A percentile compares a stretch with the other conserved stretches of the same genome.
phyloP scores from a whole-genome alignment of 2,113 vertebrate species.

The Marmota monax region DNA sequence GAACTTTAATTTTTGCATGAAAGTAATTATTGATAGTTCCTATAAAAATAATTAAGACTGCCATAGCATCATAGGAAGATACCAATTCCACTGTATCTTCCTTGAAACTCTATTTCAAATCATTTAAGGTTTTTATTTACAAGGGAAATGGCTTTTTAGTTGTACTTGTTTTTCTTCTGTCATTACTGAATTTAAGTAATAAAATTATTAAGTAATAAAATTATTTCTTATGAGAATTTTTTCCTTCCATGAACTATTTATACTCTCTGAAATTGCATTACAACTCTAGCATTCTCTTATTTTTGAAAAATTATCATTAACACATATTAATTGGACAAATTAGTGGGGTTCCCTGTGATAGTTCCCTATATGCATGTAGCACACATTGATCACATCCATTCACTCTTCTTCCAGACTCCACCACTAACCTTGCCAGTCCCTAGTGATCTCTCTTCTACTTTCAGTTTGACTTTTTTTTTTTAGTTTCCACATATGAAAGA shows the following conservation, averaged over 20 bases:
- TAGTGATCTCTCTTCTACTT: neutral
- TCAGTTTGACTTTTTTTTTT: neutral
- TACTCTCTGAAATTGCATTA: neutral
- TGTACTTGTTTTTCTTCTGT: slow-evolving; percentile 49
- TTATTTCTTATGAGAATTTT: neutral
- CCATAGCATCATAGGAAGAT: neutral
- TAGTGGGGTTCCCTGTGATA: neutral
- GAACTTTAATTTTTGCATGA: neutral
- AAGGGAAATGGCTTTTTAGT: slow-evolving; percentile 40
- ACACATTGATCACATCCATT: neutral
- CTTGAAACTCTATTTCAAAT: slow-evolving; percentile 48
- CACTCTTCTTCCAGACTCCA: neutral
- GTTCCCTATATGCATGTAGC: no score
- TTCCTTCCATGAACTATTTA: slow-evolving; percentile 31
- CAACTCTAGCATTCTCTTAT: neutral
- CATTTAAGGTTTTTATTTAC: slow-evolving; percentile 28
- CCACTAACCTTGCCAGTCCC: neutral
- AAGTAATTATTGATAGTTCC: slow-evolving; percentile 37
- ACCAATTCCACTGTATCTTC: neutral
- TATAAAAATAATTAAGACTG: slow-evolving; percentile 57
- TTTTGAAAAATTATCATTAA: neutral
- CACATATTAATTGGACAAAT: neutral
- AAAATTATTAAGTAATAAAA: slow-evolving; percentile 8
- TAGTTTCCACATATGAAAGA: neutral
- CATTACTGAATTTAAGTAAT: neutral